A percentile compares a stretch with the other conserved stretches of the same genome.
Evolutionary conservation across 2,113 vertebrate species (phyloP).

Genomic region (Manacus vitellinus): DNA sequence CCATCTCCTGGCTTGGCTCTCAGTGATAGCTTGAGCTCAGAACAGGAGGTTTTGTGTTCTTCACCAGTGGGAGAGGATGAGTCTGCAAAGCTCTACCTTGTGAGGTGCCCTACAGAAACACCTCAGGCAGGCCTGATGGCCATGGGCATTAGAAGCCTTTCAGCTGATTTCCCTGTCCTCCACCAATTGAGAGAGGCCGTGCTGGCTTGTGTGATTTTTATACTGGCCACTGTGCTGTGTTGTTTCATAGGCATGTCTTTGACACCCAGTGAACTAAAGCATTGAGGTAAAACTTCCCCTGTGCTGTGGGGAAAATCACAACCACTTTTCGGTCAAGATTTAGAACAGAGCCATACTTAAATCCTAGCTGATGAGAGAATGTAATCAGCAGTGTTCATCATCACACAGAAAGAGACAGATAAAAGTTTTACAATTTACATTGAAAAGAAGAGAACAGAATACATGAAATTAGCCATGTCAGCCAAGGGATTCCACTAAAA

Average conservation of each 20-base stretch:
- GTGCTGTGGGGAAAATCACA: not conserved
- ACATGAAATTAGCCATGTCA: not conserved
- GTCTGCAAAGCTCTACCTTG: not conserved
- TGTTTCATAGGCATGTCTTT: not conserved
- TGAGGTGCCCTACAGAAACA: accelerated
- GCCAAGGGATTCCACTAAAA: not conserved
- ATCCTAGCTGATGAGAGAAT: not conserved
- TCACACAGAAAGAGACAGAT: not conserved
- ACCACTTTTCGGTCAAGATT: not conserved
- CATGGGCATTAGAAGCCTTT: accelerated
- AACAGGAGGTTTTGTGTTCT: not conserved
- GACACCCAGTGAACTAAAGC: not conserved
- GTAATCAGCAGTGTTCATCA: not conserved
- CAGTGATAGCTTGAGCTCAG: accelerated
- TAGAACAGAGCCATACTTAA: not conserved
- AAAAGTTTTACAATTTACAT: not conserved
- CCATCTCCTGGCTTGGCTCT: not conserved
- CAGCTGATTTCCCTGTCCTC: not conserved
- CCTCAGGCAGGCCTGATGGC: accelerated
- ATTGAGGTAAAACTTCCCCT: not conserved
- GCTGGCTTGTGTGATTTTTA: not conserved
- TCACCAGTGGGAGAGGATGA: not conserved
- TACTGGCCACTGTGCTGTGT: not conserved
- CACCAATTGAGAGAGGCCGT: accelerated
- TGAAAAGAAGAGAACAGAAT: not conserved